Evolutionary conservation across 1,140 invertebrate genomes (phyloP).

Genomic region (Gerris buenoi): DNA sequence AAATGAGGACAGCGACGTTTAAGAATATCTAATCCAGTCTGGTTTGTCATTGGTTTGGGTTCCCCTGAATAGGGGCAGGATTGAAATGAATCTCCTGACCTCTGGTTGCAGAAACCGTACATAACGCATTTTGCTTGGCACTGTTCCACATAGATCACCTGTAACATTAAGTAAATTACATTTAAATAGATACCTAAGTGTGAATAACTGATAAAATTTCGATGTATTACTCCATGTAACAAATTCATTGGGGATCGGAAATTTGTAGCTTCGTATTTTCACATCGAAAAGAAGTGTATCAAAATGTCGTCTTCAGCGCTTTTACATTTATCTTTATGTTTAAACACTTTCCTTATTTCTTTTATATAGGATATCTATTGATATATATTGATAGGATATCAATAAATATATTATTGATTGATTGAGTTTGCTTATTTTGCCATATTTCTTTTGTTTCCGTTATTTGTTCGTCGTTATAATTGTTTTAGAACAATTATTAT

Average conservation of each 20-base stretch:
- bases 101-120: constrained; percentile 7
- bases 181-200: background rate
- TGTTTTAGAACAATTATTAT: no score
- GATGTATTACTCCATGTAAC: background rate
- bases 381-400: no score
- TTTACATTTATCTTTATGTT: no score
- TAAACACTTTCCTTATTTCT: no score
- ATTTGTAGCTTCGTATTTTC: no score
- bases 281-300: no score
- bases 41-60: background rate
- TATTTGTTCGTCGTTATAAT: no score
- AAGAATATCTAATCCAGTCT: constrained; percentile 2
- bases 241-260: background rate
- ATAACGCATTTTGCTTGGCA: background rate
- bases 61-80: constrained; percentile 2
- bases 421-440: no score
- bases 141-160: background rate
- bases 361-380: no score
- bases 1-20: background rate
- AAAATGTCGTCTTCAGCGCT: no score
- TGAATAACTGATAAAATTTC: background rate
- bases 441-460: no score
- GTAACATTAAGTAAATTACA: background rate
- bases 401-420: no score
- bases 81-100: background rate